phyloP scores from a whole-genome alignment of 2,797 vertebrate genomes.

The Triplophysa bombifrons region DNA sequence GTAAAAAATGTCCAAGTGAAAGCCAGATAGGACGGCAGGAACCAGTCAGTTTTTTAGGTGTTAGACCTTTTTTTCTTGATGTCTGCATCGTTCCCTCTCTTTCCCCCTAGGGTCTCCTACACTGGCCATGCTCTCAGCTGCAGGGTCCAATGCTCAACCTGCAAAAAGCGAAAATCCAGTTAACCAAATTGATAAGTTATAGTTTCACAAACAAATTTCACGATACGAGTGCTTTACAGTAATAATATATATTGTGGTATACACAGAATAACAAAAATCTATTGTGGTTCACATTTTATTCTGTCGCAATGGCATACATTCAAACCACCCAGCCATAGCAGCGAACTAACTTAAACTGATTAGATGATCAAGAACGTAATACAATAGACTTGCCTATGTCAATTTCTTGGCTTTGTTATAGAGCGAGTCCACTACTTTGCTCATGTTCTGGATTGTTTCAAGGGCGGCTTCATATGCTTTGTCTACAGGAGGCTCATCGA shows the following conservation, averaged over 20 bases:
- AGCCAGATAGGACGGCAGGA: slow-evolving; percentile 68
- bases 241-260: too few relatives aligned
- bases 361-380: background rate
- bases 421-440: slow-evolving; percentile 97
- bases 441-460: slow-evolving; percentile 97
- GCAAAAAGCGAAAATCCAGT: background rate
- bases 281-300: too few relatives aligned
- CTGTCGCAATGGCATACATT: too few relatives aligned
- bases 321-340: too few relatives aligned
- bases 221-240: too few relatives aligned
- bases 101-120: slow-evolving; percentile 18
- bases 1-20: slow-evolving; percentile 85
- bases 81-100: slow-evolving; percentile 39
- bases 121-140: slow-evolving; percentile 54
- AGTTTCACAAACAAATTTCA: too few relatives aligned
- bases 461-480: slow-evolving; percentile 92
- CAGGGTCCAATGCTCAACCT: slow-evolving; percentile 58
- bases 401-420: slow-evolving; percentile 99
- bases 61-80: slow-evolving; percentile 51
- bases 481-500: slow-evolving; percentile 92
- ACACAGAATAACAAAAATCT: too few relatives aligned
- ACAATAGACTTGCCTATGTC: slow-evolving; percentile 82
- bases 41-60: slow-evolving; percentile 39
- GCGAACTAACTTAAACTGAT: background rate
- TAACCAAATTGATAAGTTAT: background rate